phyloP scores from a whole-genome alignment of 2,113 vertebrate species.

The Pterocles burchelli region DNA sequence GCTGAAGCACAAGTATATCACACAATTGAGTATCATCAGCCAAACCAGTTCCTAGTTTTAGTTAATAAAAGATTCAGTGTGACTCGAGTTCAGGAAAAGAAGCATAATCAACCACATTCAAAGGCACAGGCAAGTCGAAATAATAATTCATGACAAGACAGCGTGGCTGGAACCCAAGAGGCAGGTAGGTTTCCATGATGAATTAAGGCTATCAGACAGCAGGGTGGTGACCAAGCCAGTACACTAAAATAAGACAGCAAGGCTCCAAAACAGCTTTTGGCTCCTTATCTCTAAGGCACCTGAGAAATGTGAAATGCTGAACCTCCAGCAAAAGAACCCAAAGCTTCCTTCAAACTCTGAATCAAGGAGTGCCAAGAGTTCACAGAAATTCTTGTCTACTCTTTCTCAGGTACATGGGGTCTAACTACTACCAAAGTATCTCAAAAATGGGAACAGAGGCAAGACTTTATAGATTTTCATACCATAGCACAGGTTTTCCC shows the following conservation, averaged over 20 bases:
- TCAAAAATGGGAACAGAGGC: background rate
- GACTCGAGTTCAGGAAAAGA: background rate
- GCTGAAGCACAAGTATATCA: background rate
- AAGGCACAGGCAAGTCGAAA: background rate
- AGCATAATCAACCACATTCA: background rate
- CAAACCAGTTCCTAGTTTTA: background rate
- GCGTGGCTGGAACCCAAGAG: background rate
- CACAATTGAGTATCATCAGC: background rate
- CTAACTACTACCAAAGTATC: background rate
- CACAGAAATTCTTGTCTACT: background rate
- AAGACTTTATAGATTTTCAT: background rate
- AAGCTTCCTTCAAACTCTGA: background rate
- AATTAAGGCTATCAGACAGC: background rate
- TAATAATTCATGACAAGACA: background rate
- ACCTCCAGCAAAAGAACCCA: background rate
- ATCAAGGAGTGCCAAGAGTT: background rate
- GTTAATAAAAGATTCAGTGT: background rate
- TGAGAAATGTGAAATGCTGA: background rate
- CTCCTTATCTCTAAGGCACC: background rate
- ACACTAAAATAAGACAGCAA: background rate
- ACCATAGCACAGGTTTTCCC: background rate
- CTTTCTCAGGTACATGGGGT: background rate
- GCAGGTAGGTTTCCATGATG: slow-evolving; percentile 2
- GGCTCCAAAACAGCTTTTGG: background rate
- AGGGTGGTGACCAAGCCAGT: background rate